phyloP scores from a whole-genome alignment of 2,888 invertebrate species.

The Lasioglossum malachurum region DNA sequence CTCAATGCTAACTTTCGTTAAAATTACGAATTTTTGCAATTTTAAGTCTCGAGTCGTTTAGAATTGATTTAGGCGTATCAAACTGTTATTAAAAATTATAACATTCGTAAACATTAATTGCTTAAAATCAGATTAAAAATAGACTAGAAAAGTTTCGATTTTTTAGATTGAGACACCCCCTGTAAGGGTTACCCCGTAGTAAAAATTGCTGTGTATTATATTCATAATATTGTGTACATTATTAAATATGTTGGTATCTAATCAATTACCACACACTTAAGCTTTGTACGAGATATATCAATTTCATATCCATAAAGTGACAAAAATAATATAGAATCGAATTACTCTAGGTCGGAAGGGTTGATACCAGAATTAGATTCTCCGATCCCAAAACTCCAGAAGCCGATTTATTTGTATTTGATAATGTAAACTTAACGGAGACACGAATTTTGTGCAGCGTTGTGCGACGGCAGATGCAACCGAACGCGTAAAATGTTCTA shows the following conservation, averaged over 20 bases:
- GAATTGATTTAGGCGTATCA: not conserved
- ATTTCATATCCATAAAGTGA: no score
- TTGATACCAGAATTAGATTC: not conserved
- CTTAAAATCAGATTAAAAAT: not conserved
- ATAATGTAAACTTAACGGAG: not conserved
- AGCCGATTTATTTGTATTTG: not conserved
- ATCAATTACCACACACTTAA: no score
- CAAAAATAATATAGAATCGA: no score
- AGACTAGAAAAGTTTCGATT: not conserved
- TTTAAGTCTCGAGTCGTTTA: not conserved
- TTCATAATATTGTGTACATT: no score
- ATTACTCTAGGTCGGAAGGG: no score
- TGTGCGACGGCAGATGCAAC: slow-evolving; percentile 2
- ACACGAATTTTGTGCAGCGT: not conserved
- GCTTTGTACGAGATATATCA: no score
- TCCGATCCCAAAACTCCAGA: rapidly evolving
- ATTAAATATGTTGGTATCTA: no score
- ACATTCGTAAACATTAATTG: not conserved
- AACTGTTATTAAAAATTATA: not conserved
- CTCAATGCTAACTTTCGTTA: no score
- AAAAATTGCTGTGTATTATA: no score
- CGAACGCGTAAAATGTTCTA: slow-evolving; percentile 1
- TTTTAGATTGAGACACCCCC: not conserved
- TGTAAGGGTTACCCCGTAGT: not conserved
- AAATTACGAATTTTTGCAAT: not conserved